Evolutionary conservation across 1,140 invertebrate species (phyloP).

Genomic region (Caenorhabditis briggsae): DNA sequence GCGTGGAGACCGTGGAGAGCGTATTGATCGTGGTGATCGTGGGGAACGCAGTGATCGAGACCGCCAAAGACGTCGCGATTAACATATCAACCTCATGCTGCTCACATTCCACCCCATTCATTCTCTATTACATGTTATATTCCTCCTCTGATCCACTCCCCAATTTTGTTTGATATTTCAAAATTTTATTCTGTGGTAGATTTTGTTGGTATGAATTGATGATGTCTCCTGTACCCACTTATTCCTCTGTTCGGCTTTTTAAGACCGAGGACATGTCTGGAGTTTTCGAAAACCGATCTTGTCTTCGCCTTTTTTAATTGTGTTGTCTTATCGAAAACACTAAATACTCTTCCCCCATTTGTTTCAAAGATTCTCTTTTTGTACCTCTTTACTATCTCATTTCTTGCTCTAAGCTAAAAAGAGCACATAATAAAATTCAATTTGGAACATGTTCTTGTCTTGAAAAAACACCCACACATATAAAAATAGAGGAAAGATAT

Average conservation of each 20-base stretch:
- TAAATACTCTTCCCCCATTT: background rate
- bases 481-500: no score
- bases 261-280: background rate
- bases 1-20: background rate
- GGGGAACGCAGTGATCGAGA: background rate
- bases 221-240: background rate
- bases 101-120: background rate
- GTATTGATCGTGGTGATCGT: background rate
- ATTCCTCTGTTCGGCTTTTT: background rate
- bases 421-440: no score
- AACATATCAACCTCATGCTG: background rate
- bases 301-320: background rate
- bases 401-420: background rate
- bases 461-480: no score
- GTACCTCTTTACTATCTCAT: background rate
- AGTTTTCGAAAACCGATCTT: background rate
- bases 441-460: no score
- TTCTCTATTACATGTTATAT: background rate
- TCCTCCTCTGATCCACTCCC: background rate
- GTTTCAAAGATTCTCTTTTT: background rate
- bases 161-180: background rate
- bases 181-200: no score
- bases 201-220: background rate
- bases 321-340: background rate
- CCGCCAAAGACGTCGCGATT: conserved; percentile 19